phyloP scores from a whole-genome alignment of 2,888 invertebrate genomes.

The Plusia festucae region DNA sequence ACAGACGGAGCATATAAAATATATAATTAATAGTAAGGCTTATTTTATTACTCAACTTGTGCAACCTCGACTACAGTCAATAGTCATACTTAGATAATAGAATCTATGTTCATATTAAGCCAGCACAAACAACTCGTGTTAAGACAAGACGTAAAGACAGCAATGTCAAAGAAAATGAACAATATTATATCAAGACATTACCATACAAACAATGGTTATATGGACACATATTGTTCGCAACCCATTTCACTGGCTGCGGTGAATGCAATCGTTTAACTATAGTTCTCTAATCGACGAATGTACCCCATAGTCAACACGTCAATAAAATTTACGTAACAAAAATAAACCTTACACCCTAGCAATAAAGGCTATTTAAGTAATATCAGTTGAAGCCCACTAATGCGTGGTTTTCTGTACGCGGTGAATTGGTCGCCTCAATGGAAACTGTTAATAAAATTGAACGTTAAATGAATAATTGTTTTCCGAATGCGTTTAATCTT shows the following conservation, averaged over 20 bases:
- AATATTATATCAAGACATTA: conserved; percentile 1
- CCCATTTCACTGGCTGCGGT: conserved; percentile 4
- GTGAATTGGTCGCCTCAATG: conserved; percentile 19
- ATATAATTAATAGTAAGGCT: no score
- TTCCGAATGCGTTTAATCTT: conserved; percentile 10
- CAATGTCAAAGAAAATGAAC: background rate
- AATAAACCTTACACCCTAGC: background rate
- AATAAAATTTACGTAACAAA: background rate
- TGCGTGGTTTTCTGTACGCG: background rate
- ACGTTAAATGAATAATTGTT: conserved; percentile 4
- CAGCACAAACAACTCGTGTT: background rate
- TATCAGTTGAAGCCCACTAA: background rate
- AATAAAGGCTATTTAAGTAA: background rate
- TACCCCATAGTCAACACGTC: background rate
- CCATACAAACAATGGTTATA: background rate
- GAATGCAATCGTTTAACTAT: conserved; percentile 28
- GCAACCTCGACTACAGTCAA: background rate
- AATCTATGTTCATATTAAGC: background rate
- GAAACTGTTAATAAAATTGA: conserved; percentile 8
- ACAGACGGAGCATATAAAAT: no score
- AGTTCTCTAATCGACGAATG: conserved; percentile 21
- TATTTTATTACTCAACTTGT: background rate
- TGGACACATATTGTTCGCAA: conserved; percentile 12
- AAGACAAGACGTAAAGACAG: background rate
- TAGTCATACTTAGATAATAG: no score